Conservation (phyloP, 2,797 vertebrate genomes). For the Lepilemur septentrionalis region DNA sequence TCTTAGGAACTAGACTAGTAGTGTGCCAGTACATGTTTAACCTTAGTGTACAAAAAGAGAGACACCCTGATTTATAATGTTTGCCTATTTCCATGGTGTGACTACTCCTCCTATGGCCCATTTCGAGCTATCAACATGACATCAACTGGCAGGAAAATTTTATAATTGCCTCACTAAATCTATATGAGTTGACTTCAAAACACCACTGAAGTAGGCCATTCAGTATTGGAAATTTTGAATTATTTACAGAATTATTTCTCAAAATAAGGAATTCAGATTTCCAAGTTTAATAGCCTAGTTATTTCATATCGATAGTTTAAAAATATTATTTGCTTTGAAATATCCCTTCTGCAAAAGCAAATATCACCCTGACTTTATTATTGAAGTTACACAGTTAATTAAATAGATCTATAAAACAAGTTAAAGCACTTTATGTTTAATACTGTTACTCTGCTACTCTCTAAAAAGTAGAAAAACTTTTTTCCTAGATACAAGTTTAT, state of each 20-base stretch:
- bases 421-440: neutral
- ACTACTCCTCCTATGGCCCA: neutral
- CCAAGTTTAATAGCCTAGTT: neutral
- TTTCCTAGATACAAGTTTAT: neutral
- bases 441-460: neutral
- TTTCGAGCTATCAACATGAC: neutral
- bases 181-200: neutral
- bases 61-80: neutral
- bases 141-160: conserved; percentile 1
- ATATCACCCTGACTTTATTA: neutral
- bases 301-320: conserved; percentile 2
- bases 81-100: neutral
- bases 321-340: conserved; percentile 26
- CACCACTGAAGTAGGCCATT: neutral
- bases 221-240: neutral
- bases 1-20: neutral
- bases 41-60: neutral
- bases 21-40: neutral
- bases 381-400: neutral
- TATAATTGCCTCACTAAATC: neutral
- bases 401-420: neutral
- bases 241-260: neutral
- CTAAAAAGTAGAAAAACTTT: conserved; percentile 16
- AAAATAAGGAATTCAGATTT: conserved; percentile 20
- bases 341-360: conserved; percentile 8